Evolutionary conservation across 2,113 vertebrate genomes (phyloP).

Genomic region (Carassius auratus): DNA sequence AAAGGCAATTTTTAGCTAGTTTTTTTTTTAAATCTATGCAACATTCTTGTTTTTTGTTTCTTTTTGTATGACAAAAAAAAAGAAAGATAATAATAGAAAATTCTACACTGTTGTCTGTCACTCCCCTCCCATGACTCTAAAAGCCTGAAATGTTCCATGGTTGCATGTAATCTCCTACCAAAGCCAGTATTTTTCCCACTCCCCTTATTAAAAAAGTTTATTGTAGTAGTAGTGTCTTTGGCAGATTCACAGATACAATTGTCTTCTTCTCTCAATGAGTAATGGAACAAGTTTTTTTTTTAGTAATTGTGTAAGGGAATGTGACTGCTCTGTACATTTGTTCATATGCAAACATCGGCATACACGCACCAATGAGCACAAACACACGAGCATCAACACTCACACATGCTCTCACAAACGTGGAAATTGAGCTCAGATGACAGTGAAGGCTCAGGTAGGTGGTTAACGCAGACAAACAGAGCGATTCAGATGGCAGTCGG

Average conservation of each 20-base stretch:
- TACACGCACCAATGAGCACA: constrained; percentile 14
- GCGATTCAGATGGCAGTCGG: constrained; percentile 25
- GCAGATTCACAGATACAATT: constrained; percentile 70
- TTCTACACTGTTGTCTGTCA: constrained; percentile 40
- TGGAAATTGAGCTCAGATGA: constrained; percentile 22
- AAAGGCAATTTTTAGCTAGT: constrained; percentile 70
- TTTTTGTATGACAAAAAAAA: constrained; percentile 65
- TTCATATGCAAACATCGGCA: neutral
- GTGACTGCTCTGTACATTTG: constrained; percentile 25
- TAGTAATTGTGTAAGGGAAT: constrained; percentile 21
- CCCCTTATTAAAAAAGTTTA: constrained; percentile 58
- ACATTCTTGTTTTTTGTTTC: constrained; percentile 65
- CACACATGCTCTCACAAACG: neutral
- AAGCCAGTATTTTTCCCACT: neutral
- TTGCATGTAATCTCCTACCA: constrained; percentile 32
- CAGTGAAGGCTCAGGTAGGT: constrained; percentile 24
- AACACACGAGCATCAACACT: neutral
- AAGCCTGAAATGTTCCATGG: constrained; percentile 2
- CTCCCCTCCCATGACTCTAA: constrained; percentile 37
- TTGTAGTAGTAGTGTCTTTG: constrained; percentile 71
- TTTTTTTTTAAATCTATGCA: constrained; percentile 52
- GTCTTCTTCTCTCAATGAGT: constrained; percentile 48
- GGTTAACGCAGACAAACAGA: constrained; percentile 43
- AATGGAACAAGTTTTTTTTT: constrained; percentile 45
- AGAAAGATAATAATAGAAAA: constrained; percentile 54